These are phyloP conservation scores for Drosophila pruinosa DNA, from an alignment of 1,140 invertebrate genomes.

Conservation along the genomic window DNA sequence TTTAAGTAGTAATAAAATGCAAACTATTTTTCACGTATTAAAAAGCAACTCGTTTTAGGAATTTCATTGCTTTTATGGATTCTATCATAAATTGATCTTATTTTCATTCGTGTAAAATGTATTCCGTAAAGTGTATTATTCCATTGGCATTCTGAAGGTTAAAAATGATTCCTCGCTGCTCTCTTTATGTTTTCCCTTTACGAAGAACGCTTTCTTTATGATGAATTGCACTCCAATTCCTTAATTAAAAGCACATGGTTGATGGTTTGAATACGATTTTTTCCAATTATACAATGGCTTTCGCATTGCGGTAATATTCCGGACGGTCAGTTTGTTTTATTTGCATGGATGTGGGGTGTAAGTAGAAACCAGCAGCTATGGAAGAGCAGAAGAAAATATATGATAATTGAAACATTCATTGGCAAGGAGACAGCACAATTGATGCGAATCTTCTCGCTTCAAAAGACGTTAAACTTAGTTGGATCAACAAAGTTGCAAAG, in stretches of 20 bases:
- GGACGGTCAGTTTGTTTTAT: neutral
- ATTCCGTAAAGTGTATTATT: neutral
- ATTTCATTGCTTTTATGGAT: too few species aligned
- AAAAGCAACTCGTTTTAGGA: neutral
- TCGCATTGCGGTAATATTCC: conserved; percentile 28
- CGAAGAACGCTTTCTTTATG: neutral
- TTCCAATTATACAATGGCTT: conserved; percentile 1
- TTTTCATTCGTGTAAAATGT: too few species aligned
- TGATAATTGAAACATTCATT: conserved; percentile 51
- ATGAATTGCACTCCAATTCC: neutral
- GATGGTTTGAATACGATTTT: conserved; percentile 5
- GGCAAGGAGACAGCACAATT: neutral
- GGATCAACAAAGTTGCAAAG: conserved; percentile 20
- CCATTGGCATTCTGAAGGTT: neutral
- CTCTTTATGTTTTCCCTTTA: neutral
- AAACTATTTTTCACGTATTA: too few species aligned
- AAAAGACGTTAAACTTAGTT: neutral
- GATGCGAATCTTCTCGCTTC: neutral
- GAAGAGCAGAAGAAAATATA: conserved; percentile 3
- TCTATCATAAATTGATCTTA: too few species aligned
- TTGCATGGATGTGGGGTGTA: neutral
- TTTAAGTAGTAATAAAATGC: neutral
- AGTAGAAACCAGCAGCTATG: neutral
- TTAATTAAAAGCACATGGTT: conserved; percentile 45
- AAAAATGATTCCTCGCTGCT: too few species aligned